Evolutionary conservation across 1,140 invertebrate genomes (phyloP).

Genomic region (Eulimnadia texana): DNA sequence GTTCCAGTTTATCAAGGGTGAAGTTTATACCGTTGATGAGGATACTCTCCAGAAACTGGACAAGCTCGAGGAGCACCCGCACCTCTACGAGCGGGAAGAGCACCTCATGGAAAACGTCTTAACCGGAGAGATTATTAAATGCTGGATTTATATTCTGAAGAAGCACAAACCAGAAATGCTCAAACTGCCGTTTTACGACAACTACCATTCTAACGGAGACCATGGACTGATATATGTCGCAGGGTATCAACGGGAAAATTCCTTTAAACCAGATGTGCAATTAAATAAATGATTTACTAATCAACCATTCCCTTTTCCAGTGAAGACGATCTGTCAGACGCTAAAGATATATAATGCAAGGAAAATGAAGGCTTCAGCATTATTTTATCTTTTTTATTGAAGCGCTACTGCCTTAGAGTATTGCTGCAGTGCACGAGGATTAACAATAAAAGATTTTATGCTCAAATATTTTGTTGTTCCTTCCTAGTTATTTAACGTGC

Average conservation of each 20-base stretch:
- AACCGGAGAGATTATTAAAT: not conserved
- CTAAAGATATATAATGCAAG: no score
- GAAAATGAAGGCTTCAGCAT: no score
- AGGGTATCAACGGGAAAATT: not conserved
- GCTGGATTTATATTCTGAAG: not conserved
- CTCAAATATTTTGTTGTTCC: no score
- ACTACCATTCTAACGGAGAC: not conserved
- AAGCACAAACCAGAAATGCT: not conserved
- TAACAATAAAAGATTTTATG: no score
- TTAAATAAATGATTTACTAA: no score
- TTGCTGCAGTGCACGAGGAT: no score
- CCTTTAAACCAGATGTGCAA: not conserved
- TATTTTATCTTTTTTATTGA: no score
- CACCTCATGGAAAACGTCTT: not conserved
- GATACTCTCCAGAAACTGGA: not conserved
- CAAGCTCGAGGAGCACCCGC: not conserved
- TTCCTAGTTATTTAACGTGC: no score
- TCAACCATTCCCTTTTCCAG: no score
- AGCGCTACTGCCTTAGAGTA: no score
- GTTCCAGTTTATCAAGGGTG: not conserved
- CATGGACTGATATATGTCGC: not conserved
- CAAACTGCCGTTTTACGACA: not conserved
- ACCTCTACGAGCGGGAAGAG: not conserved
- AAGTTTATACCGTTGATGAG: not conserved
- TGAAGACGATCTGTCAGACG: no score